Base-by-base conservation (phyloP, 2,888 invertebrate genomes). In the Eupelmus urozonus region DNA sequence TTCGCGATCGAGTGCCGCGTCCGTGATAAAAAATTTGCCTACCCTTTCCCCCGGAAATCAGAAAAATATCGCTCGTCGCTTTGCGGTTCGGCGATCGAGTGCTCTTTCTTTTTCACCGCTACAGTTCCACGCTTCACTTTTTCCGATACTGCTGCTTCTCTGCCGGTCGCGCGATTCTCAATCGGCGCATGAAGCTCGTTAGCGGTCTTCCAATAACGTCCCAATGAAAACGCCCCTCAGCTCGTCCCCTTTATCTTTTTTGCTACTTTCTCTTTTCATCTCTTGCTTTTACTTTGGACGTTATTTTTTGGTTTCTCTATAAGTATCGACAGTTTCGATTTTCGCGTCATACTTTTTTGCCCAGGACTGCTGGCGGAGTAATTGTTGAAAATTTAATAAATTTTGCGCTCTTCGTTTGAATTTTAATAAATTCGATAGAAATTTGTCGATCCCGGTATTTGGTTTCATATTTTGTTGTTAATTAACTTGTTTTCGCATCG, bases 121-220 rank as follows among this genome's bases (percentile, higher is more conserved):
- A 72, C 62, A 67, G 40, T 40, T 27, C 13, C 13, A 13, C 3
- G 42, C 27, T 25, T 59, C 0, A 20, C 34, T 62, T 0, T 23
- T 25, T 42, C 42, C 18, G 25, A 3, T 45, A 45, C 45, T 9
- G 23, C 18, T 4, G 23, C 13, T 59, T 63, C 25, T 55, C 76
- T 83, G 5, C 23, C 42, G 18, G 29, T 62, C 60, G 51, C 25
- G 73, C 83, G 83, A 83, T 83, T 83, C 80, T 83, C 84, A 82
- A 85, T 85, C 83, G 80, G 81, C 83, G 53, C 76, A 81, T 77
- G 83, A 82, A 82, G 83, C 85, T 86, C 84, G 84, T 85, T 85
- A 85, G 82, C 79, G 82, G 82, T 82, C 78, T 83, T 84, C 85
- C 83, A 86, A 85, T 85, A 86, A 84, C 83, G 82, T 84, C 82